A percentile compares a stretch with the other conserved stretches of the same genome.
These are phyloP conservation scores for Lamproptera curius DNA, from an alignment of 2,888 invertebrate species.

Conservation along the genomic window DNA sequence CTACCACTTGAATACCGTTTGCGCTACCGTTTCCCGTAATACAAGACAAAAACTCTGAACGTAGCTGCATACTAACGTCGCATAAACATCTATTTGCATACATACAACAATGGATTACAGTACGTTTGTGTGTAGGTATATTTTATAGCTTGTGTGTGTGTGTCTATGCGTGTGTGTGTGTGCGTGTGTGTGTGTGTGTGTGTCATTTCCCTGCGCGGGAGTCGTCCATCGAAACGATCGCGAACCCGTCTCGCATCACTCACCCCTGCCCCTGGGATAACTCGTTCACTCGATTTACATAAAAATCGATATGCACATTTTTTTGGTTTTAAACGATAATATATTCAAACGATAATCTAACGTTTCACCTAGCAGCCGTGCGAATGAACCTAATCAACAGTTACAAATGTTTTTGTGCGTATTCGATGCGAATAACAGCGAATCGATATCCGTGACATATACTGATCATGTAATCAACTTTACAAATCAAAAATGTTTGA, in stretches of 20 bases:
- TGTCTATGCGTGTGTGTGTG: constrained; percentile 39
- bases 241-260: constrained; percentile 76
- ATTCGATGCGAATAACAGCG: too few species aligned
- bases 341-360: constrained; percentile 57
- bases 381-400: constrained; percentile 19
- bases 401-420: constrained; percentile 1
- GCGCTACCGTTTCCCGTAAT: constrained; percentile 22
- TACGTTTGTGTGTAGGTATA: constrained; percentile 31
- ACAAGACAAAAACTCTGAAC: constrained; percentile 36
- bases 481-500: too few species aligned
- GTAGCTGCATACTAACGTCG: constrained; percentile 43
- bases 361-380: constrained; percentile 18
- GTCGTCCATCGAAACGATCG: constrained; percentile 72
- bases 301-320: constrained; percentile 49
- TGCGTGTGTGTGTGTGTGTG: constrained; percentile 49
- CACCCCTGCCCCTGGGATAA: constrained; percentile 64
- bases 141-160: constrained; percentile 43
- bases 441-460: too few species aligned
- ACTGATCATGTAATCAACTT: too few species aligned
- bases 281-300: constrained; percentile 71
- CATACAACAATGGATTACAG: constrained; percentile 60
- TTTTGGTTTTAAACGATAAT: constrained; percentile 47
- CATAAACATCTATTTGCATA: constrained; percentile 65
- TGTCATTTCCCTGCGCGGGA: constrained; percentile 68
- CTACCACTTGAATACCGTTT: constrained; percentile 20